Evolutionary conservation across 2,797 vertebrate genomes (phyloP).

Genomic region (Aplochiton taeniatus): DNA sequence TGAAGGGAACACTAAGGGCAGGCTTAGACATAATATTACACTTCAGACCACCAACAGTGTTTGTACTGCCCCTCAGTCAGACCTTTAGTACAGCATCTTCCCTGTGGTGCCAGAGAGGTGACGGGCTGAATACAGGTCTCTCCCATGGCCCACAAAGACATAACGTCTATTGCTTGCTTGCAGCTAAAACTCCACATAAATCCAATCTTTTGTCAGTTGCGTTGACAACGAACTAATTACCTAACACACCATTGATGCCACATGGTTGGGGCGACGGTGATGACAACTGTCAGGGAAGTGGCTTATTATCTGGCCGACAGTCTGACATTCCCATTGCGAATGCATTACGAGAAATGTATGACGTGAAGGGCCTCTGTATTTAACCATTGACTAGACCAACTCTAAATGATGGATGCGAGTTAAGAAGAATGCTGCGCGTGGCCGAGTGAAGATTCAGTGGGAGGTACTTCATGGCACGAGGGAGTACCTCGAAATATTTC

Average conservation of each 20-base stretch:
- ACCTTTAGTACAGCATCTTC: background rate
- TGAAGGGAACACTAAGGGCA: background rate
- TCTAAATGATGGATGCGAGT: conserved; percentile 40
- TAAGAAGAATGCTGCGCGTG: conserved; percentile 40
- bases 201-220: no score
- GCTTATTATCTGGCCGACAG: conserved; percentile 29
- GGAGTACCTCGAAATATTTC: conserved; percentile 55
- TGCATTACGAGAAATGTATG: conserved; percentile 17
- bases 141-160: background rate
- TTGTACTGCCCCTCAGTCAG: background rate
- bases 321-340: conserved; percentile 12
- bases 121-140: background rate
- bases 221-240: no score
- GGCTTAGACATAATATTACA: background rate
- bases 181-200: no score
- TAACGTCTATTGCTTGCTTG: background rate
- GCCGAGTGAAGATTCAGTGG: conserved; percentile 42
- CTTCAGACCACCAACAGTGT: background rate
- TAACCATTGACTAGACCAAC: conserved; percentile 12
- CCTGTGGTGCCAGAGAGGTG: background rate
- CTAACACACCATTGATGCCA: no score
- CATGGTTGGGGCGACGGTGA: background rate
- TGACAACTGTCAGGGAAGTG: conserved; percentile 6
- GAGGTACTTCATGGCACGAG: conserved; percentile 45
- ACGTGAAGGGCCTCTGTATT: conserved; percentile 36